Evolutionary conservation across 2,888 invertebrate species (phyloP).

Genomic region (Tetrapedia diversipes): DNA sequence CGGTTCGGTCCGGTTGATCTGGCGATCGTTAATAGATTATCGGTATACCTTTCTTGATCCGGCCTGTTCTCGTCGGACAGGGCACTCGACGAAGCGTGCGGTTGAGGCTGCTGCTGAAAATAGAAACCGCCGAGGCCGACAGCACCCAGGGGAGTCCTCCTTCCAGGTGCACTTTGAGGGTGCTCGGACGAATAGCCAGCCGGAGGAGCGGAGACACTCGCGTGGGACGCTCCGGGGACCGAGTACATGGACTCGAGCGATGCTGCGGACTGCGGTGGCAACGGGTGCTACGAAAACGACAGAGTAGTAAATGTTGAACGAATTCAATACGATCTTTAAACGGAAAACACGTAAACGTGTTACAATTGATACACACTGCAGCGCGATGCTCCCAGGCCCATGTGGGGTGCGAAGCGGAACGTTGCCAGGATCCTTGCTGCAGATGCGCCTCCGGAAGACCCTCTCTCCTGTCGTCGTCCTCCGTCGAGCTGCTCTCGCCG

Average conservation of each 20-base stretch:
- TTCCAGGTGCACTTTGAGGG: conserved; percentile 84
- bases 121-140: conserved; percentile 95
- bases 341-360: neutral
- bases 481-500: conserved; percentile 81
- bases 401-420: conserved; percentile 78
- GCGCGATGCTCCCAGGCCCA: conserved; percentile 82
- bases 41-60: conserved; percentile 83
- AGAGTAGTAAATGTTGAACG: neutral
- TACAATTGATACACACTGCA: conserved; percentile 67
- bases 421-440: conserved; percentile 78
- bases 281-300: conserved; percentile 70
- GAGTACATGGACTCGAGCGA: conserved; percentile 76
- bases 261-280: conserved; percentile 75
- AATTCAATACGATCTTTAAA: no score
- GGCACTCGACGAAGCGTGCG: conserved; percentile 82
- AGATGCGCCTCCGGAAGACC: conserved; percentile 76
- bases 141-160: conserved; percentile 92
- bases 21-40: neutral
- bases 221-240: conserved; percentile 74
- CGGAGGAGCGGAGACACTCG: conserved; percentile 79
- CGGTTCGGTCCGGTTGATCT: neutral
- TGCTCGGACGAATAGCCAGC: conserved; percentile 83
- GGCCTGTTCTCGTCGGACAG: conserved; percentile 91
- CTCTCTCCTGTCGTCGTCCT: conserved; percentile 81
- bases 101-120: conserved; percentile 87